Conservation (phyloP, 2,888 invertebrate genomes). For the Drosophila siamana region DNA sequence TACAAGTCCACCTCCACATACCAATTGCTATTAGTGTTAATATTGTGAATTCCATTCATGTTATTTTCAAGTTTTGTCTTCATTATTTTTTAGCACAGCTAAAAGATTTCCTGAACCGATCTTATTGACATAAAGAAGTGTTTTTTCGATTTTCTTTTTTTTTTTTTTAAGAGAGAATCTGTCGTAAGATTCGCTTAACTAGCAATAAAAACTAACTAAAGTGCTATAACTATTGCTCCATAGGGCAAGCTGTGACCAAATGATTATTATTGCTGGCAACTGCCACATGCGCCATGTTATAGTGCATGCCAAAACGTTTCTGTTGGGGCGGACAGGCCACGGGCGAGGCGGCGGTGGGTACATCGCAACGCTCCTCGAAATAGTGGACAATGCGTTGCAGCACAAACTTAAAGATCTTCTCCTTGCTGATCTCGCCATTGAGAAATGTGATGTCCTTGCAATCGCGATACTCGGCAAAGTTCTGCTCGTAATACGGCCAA, state of each 20-base stretch:
- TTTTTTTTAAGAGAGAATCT: constrained; percentile 3
- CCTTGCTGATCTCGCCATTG: constrained; percentile 84
- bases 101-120: constrained; percentile 72
- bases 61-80: constrained; percentile 28
- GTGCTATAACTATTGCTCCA: constrained; percentile 77
- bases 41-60: constrained; percentile 59
- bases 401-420: constrained; percentile 83
- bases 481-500: constrained; percentile 93
- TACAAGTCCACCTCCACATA: constrained; percentile 45
- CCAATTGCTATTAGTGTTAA: not conserved
- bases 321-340: constrained; percentile 78
- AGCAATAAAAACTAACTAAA: constrained; percentile 19
- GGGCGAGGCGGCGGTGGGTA: constrained; percentile 50
- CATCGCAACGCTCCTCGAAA: constrained; percentile 81
- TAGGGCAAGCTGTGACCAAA: constrained; percentile 72
- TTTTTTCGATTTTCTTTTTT: not conserved
- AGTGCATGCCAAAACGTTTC: constrained; percentile 68
- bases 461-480: constrained; percentile 86
- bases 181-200: constrained; percentile 21
- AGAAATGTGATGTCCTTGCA: constrained; percentile 83
- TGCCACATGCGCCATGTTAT: constrained; percentile 42
- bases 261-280: constrained; percentile 48
- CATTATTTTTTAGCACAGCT: constrained; percentile 71
- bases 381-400: constrained; percentile 81
- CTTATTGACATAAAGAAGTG: constrained; percentile 15